Base-by-base conservation (phyloP, 1,140 invertebrate species). In the Nebria ingens region DNA sequence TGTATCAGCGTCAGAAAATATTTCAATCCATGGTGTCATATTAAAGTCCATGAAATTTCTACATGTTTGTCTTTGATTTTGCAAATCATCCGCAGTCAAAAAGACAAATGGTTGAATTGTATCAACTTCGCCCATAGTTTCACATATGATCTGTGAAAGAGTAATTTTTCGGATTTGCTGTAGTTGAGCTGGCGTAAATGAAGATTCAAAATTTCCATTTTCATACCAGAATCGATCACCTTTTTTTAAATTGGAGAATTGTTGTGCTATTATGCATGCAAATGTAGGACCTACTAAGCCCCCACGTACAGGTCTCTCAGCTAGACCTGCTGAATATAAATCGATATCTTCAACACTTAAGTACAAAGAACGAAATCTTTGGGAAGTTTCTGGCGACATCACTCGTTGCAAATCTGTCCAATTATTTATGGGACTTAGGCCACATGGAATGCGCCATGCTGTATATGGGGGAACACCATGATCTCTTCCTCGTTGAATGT, bases 191-290 rank as follows among this genome's bases (percentile, higher is more conserved):
- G 78, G 77, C 0, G 82, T 90, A 60, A 94, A 92, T 1, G 84
- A 84, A 20, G 78, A 87, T 54, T 83, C 80, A 21, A 82, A 76
- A 9, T 77, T 78, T 1, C 81, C 79, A 67, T 91, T 91, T 72
- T 93, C 90, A 64, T 90, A 89, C 91, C 93, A 97, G 70, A 96
- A 97, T 58, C 93, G 71, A 74, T 97, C 93, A 22, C 93, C 94
- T 67, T 86, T 86, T 2, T 90, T 80, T 0, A 93, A 69, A 64
- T 91, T 87, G 19, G 82, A 79, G 66, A 97, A 97, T 66, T 97
- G 93, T 62, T 93, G 88, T 0, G 88, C 93, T 15, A 98, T 89
- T 55, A 98, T 92, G 65, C 95, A 98, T 49, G 91, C 92, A 66
- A 98, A 94, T 0, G 93, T 97, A 0, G 95, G 94, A 0, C 95